Evolutionary conservation across 2,113 vertebrate genomes (phyloP), one percentile per base, ranked within the genome.

Genomic region (Poeciliopsis retropinna): DNA sequence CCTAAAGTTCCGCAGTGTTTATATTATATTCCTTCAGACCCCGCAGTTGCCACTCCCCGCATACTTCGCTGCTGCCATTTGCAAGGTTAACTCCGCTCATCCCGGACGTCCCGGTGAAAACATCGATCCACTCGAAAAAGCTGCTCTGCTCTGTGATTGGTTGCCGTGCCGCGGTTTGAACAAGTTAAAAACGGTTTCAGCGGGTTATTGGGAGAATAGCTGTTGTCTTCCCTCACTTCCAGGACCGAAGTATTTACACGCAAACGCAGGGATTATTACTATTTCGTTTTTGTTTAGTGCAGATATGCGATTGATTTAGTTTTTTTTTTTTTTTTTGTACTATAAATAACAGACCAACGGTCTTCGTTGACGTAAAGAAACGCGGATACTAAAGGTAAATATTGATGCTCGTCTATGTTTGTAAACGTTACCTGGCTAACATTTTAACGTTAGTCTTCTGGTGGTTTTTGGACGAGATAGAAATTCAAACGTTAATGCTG

Each of bases 171-270:
- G 51, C 25, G 68, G 72, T 69, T 92, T 87, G 47, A 88, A 92
- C 44, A 3, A 22, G 29, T 72, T 73, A 29, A 76, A 80, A 90
- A 90, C 85, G 70, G 88, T 89, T 90, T 89, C 85, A 90, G 91
- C 88, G 89, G 84, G 81, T 47, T 31, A 17, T 14, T 41, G n/a
- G 63, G 5, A 32, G 70, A 10, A 7, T 2, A 0, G 28, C 54
- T 25, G 62, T 61, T 76, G 63, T 34, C 2, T 57, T 57, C 4
- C 51, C 51, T 25, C 17, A 3, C 0, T 63, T 12, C 30, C 13
- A 25, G 14, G 1, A 10, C 51, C 0, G 15, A 2, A 13, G 37
- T 44, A 5, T 70, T 19, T 19, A 75, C 14, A 60, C 41, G 17
- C 30, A 32, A 70, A 73, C 39, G 8, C 30, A 5, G 13, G 10